Evolutionary conservation across 2,797 vertebrate species (phyloP), one percentile per base, ranked within the genome.

Genomic region (Buceros bicornis): DNA sequence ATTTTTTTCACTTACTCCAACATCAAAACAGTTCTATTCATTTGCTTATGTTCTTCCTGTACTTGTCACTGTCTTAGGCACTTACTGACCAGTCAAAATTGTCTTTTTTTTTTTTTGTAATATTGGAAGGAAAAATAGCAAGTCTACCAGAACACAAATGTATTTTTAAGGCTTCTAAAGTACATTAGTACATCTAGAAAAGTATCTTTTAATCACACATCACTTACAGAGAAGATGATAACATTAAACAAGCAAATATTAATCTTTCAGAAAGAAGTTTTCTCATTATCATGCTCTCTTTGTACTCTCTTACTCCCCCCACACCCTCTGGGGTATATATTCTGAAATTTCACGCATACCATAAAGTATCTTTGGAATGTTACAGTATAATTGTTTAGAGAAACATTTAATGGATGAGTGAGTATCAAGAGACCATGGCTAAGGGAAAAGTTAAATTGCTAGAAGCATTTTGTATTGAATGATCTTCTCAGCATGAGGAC

Each of bases 361-460:
- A 93, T 83, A 40, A 93, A 95, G 57, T 47, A 90, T 95, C 91
- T 92, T 61, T 87, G 95, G 95, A 97, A 97, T 97, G 96, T 96
- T 95, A 96, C 93, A 96, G 89, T 92, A 93, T 96, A 95, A 96
- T 97, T 94, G 91, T 95, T 93, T 92, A 87, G 93, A 96, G 95
- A 91, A 91, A 97, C 93, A 96, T 93, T 95, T 95, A 93, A 96
- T 70, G 87, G 91, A 85, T 96, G 87, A 95, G 76, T 87, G 94
- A 90, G 89, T 94, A 96, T 81, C 91, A 93, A 87, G 95, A 94
- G 92, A 92, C 96, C 93, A 81, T 5, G 29, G 61, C 70, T 61
- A 72, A 93, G 93, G 94, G 94, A 87, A 83, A 92, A 95, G 80
- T 82, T 90, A 53, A 91, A 95, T 86, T 72, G 62, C 82, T 91